Percentiles rank a stretch among this genome's conserved stretches.
Conservation (phyloP, 2,797 vertebrate species). For the Acomys russatus region DNA sequence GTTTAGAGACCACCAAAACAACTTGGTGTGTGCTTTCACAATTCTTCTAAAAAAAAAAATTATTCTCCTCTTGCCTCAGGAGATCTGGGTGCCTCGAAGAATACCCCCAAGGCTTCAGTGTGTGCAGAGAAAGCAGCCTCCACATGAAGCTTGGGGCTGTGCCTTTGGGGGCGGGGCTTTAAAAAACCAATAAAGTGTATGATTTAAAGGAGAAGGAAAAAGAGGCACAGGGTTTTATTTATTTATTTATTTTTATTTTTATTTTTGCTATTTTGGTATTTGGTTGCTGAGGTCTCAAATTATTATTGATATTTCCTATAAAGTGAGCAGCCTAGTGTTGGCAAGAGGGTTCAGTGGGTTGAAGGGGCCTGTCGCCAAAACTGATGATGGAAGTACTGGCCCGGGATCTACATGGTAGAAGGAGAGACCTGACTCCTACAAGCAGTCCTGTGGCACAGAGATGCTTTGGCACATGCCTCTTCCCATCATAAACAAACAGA, state of each 20-base stretch:
- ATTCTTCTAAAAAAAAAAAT: background rate
- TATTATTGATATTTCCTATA: background rate
- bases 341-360: background rate
- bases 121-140: background rate
- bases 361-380: background rate
- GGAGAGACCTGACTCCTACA: background rate
- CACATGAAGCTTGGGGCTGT: background rate
- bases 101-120: fast-evolving
- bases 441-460: background rate
- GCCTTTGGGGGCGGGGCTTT: background rate
- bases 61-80: background rate
- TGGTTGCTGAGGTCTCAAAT: background rate
- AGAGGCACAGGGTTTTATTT: background rate
- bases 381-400: background rate
- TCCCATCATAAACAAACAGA: background rate
- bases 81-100: background rate
- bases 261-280: background rate
- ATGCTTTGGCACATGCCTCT: background rate
- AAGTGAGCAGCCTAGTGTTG: background rate
- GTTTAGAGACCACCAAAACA: background rate
- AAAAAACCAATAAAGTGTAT: background rate
- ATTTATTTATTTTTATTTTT: background rate
- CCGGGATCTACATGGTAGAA: background rate
- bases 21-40: background rate
- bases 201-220: background rate